A percentile compares a stretch with the other conserved stretches of the same genome.
Conservation (phyloP, 2,888 invertebrate species). For the Amphimallon solstitiale region DNA sequence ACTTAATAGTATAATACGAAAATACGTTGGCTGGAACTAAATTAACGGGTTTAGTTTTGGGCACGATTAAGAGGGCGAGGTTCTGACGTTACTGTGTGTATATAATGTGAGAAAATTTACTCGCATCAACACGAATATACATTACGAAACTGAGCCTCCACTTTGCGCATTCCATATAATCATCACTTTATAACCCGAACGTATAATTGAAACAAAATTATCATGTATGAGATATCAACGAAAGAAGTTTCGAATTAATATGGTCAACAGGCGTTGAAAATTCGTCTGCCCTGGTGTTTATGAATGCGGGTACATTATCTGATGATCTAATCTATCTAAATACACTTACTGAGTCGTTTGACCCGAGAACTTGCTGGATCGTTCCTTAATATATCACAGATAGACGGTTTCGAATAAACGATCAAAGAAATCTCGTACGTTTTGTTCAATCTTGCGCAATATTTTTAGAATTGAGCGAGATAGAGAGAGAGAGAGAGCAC, state of each 20-base stretch:
- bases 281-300: slow-evolving; percentile 19
- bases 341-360: slow-evolving; percentile 7
- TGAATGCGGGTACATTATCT: slow-evolving; percentile 33
- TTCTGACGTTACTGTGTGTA: too few species aligned
- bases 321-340: slow-evolving; percentile 27
- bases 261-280: slow-evolving; percentile 30
- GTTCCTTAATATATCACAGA: background rate
- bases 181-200: background rate
- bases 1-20: too few species aligned
- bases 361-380: slow-evolving; percentile 8
- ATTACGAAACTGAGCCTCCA: too few species aligned
- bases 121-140: too few species aligned
- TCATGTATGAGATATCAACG: slow-evolving; percentile 8
- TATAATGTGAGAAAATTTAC: too few species aligned
- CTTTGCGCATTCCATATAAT: background rate
- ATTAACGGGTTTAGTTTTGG: too few species aligned
- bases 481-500: background rate
- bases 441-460: background rate
- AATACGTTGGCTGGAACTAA: too few species aligned
- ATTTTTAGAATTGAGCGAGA: too few species aligned
- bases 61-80: too few species aligned
- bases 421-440: slow-evolving; percentile 1
- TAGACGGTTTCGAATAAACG: background rate
- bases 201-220: slow-evolving; percentile 7
- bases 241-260: slow-evolving; percentile 14